Evolutionary conservation across 92 coral and sea anemone species (phyloP).

Genomic region (Porites evermanni): DNA sequence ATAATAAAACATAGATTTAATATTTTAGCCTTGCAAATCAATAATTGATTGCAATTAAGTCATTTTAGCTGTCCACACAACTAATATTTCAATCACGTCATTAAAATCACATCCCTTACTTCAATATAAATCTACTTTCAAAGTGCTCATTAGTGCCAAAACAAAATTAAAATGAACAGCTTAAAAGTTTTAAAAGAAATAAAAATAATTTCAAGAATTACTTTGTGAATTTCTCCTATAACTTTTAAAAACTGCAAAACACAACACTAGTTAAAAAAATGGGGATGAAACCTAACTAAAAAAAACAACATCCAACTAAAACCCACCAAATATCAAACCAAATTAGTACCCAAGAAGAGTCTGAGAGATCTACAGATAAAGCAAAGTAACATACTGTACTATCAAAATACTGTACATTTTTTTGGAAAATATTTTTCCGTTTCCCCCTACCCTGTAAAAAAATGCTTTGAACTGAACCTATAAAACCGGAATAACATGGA

Average conservation of each 20-base stretch:
- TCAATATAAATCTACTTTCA: neutral
- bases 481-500: neutral
- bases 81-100: neutral
- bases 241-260: neutral
- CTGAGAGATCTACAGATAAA: neutral
- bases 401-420: neutral
- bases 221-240: neutral
- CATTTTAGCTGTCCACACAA: neutral
- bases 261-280: slow-evolving; percentile 3
- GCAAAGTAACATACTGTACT: neutral
- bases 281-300: neutral
- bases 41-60: neutral
- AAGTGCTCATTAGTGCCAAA: neutral
- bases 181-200: neutral
- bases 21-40: slow-evolving; percentile 6
- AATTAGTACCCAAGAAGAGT: neutral
- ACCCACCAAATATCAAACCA: neutral
- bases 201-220: neutral
- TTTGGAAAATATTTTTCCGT: neutral
- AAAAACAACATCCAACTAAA: neutral
- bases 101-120: neutral
- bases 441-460: neutral
- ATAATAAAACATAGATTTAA: slow-evolving; percentile 8
- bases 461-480: neutral
- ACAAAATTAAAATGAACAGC: neutral